These are phyloP conservation scores for Tetraneura akinire DNA, from an alignment of 1,140 invertebrate species.

Conservation along the genomic window DNA sequence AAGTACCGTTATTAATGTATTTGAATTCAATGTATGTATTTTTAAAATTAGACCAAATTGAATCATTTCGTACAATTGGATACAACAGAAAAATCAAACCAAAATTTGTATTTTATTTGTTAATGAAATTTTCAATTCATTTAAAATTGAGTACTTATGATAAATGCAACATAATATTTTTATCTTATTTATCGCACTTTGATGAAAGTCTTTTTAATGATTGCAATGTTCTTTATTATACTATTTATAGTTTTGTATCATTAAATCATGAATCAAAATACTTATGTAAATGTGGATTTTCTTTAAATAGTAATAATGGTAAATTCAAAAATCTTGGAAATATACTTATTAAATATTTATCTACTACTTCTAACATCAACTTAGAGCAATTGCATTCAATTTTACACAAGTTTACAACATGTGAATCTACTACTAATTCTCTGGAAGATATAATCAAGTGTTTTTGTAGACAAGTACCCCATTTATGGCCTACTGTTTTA, in stretches of 20 bases:
- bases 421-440: neutral
- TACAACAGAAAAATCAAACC: conserved; percentile 53
- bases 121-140: conserved; percentile 55
- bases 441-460: conserved; percentile 47
- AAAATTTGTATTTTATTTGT: conserved; percentile 55
- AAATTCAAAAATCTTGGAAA: conserved; percentile 39
- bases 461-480: conserved; percentile 34
- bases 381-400: conserved; percentile 33
- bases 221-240: conserved; percentile 43
- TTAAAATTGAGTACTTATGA: conserved; percentile 47
- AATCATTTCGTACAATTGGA: conserved; percentile 55
- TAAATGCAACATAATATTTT: conserved; percentile 55
- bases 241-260: conserved; percentile 19
- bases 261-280: neutral
- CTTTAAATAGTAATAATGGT: conserved; percentile 10
- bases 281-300: conserved; percentile 37
- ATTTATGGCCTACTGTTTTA: conserved; percentile 25
- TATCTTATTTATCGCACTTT: conserved; percentile 55
- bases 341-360: conserved; percentile 41
- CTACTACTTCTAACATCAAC: neutral
- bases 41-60: conserved; percentile 56
- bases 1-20: conserved; percentile 55
- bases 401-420: neutral
- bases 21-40: conserved; percentile 57
- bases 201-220: conserved; percentile 45